A percentile compares a stretch with the other conserved stretches of the same genome.
phyloP scores from a whole-genome alignment of 2,113 vertebrate species.

The Laticauda colubrina region DNA sequence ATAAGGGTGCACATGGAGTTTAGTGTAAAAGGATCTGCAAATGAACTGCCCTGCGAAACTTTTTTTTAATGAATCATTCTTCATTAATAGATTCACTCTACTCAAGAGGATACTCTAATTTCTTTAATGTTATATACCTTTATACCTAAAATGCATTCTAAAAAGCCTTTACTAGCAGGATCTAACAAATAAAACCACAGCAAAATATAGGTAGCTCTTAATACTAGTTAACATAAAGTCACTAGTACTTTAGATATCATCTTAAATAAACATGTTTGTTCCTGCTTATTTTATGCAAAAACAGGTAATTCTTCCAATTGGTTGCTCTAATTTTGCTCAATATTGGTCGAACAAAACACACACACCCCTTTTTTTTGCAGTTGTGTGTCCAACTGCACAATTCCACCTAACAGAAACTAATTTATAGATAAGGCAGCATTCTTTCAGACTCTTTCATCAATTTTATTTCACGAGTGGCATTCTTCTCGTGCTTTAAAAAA shows the following conservation, averaged over 20 bases:
- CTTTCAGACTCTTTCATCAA: neutral
- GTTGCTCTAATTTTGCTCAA: neutral
- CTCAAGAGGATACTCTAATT: neutral
- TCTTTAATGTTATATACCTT: neutral
- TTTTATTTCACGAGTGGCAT: too few relatives aligned
- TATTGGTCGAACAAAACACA: neutral
- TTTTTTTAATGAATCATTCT: neutral
- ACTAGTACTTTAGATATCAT: neutral
- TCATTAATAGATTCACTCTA: too few relatives aligned
- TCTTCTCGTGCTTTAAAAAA: neutral
- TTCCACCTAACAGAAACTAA: neutral
- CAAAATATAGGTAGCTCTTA: neutral
- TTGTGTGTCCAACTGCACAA: neutral
- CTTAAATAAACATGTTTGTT: neutral
- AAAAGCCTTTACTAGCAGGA: neutral
- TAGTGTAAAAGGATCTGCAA: conserved; percentile 13
- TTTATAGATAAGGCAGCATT: neutral
- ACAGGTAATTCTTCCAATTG: neutral
- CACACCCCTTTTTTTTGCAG: neutral
- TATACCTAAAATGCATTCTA: neutral
- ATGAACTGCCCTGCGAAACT: neutral
- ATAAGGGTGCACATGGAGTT: conserved; percentile 30
- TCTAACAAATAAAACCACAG: neutral
- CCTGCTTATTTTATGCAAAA: neutral
- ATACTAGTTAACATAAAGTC: too few relatives aligned